Evolutionary conservation across 2,797 vertebrate genomes (phyloP).

Genomic region (Lepilemur ruficaudatus): DNA sequence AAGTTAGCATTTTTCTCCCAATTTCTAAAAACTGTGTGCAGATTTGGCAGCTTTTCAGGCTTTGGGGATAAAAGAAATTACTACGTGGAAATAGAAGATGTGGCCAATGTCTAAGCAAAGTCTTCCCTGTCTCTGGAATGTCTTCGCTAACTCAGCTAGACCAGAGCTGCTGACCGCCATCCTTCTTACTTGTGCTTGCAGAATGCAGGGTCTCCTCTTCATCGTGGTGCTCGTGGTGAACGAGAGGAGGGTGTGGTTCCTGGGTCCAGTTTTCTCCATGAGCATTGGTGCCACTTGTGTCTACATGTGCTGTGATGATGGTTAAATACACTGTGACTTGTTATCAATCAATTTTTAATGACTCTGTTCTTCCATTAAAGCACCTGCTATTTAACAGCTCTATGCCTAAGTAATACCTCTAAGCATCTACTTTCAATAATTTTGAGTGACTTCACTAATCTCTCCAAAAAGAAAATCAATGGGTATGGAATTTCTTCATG

Average conservation of each 20-base stretch:
- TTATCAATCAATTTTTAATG: constrained; percentile 23
- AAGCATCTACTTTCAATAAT: background rate
- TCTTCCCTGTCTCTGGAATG: background rate
- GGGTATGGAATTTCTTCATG: background rate
- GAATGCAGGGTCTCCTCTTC: constrained; percentile 26
- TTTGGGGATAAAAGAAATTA: background rate
- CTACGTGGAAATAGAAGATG: background rate
- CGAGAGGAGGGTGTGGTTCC: constrained; percentile 45
- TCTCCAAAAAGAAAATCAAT: constrained; percentile 41
- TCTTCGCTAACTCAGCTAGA: background rate
- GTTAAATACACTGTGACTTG: constrained; percentile 64
- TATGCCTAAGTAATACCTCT: background rate
- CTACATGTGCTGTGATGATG: constrained; percentile 71
- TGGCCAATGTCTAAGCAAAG: background rate
- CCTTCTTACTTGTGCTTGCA: constrained; percentile 68
- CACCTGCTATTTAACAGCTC: background rate
- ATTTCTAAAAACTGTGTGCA: background rate
- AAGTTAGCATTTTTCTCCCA: constrained; percentile 18
- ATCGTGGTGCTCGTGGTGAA: background rate
- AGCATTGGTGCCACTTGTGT: constrained; percentile 32
- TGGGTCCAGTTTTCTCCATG: constrained; percentile 44
- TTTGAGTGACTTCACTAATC: background rate
- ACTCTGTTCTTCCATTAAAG: constrained; percentile 11
- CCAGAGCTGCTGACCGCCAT: background rate
- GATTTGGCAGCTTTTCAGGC: background rate